Percentiles rank a stretch among this genome's conserved stretches.
These are phyloP conservation scores for Hemibagrus wyckioides DNA, from an alignment of 2,113 vertebrate species.

Conservation along the genomic window DNA sequence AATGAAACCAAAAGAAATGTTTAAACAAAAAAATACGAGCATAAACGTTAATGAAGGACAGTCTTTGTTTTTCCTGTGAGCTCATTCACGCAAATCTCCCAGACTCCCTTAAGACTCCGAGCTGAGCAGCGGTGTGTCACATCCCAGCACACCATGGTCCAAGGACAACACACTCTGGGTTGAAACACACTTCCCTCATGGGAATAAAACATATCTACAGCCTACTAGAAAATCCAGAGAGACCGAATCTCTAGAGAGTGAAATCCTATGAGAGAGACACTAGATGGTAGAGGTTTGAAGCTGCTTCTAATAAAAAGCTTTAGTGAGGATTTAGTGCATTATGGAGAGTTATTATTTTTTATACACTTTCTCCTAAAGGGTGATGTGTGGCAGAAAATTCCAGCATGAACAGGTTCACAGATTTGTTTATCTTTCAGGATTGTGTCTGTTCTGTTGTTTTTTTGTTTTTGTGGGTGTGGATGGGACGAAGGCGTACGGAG, in stretches of 20 bases:
- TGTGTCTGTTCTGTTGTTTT: neutral
- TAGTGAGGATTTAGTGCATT: neutral
- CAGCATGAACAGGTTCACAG: neutral
- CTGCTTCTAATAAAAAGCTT: neutral
- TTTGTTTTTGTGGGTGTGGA: conserved; percentile 21
- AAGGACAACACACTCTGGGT: neutral
- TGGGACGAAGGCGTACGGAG: conserved; percentile 25
- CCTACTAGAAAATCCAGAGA: neutral
- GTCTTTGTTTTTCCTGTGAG: neutral
- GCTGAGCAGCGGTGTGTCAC: neutral
- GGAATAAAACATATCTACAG: neutral
- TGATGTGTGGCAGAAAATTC: too few relatives aligned
- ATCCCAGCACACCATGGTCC: neutral
- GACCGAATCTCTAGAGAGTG: neutral
- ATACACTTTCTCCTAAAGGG: neutral
- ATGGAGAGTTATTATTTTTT: neutral
- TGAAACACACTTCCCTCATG: neutral
- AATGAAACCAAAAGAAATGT: neutral
- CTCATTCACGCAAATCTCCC: conserved; percentile 1
- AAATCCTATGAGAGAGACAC: neutral
- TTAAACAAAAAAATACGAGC: neutral
- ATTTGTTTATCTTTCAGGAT: conserved; percentile 8
- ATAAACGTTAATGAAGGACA: neutral
- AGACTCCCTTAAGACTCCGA: conserved; percentile 12
- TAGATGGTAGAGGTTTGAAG: neutral